phyloP scores from a whole-genome alignment of 2,888 invertebrate genomes.

The Cactoblastis cactorum region DNA sequence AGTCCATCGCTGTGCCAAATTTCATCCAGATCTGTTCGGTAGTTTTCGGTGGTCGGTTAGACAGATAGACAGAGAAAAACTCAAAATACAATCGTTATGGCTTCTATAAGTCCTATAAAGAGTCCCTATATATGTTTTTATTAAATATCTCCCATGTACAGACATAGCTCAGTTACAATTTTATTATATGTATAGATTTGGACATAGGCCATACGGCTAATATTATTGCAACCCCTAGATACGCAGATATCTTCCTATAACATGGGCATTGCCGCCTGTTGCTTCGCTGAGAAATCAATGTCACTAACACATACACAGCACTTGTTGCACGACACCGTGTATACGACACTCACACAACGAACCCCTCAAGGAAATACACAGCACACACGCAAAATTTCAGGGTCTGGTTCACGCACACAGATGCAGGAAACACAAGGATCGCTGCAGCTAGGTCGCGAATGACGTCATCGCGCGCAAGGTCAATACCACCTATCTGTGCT shows the following conservation, averaged over 20 bases:
- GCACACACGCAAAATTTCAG: slow-evolving; percentile 51
- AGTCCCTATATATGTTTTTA: too few relatives aligned
- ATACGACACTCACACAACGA: slow-evolving; percentile 27
- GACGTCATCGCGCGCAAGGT: slow-evolving; percentile 79
- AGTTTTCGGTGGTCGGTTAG: too few relatives aligned
- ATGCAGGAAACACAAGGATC: slow-evolving; percentile 27
- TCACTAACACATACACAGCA: slow-evolving; percentile 45
- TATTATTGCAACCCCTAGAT: slow-evolving; percentile 9
- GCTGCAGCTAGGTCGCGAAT: slow-evolving; percentile 80
- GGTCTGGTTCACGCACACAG: slow-evolving; percentile 74
- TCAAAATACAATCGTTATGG: too few relatives aligned
- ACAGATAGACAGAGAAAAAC: too few relatives aligned
- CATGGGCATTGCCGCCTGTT: slow-evolving; percentile 45
- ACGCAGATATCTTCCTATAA: not conserved
- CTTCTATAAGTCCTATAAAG: too few relatives aligned
- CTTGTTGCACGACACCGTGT: slow-evolving; percentile 52
- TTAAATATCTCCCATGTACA: too few relatives aligned
- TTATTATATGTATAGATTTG: too few relatives aligned
- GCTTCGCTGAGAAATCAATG: slow-evolving; percentile 67
- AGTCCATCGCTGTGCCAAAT: too few relatives aligned
- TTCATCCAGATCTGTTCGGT: too few relatives aligned
- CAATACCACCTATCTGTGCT: slow-evolving; percentile 62
- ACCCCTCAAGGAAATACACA: slow-evolving; percentile 28
- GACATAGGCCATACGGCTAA: too few relatives aligned
- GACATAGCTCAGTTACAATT: too few relatives aligned